phyloP scores from a whole-genome alignment of 2,113 vertebrate genomes.

The Brachypteracias leptosomus region DNA sequence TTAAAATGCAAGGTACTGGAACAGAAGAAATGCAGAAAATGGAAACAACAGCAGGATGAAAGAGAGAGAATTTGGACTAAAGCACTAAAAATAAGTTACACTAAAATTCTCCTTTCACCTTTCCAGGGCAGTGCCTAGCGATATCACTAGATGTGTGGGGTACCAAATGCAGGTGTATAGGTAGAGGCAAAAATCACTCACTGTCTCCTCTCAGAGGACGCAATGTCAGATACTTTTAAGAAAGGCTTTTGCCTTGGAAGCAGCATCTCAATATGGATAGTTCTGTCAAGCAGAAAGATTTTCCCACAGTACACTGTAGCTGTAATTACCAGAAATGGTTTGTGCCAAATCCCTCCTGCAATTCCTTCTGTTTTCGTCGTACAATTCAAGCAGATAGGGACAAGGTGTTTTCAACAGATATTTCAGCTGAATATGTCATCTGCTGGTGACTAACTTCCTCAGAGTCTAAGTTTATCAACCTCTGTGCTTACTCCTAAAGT shows the following conservation, averaged over 20 bases:
- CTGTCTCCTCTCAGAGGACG: neutral
- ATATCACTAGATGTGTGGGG: neutral
- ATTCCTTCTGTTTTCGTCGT: neutral
- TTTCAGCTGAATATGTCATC: neutral
- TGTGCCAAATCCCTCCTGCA: neutral
- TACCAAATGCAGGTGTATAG: neutral
- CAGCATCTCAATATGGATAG: neutral
- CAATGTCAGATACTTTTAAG: neutral
- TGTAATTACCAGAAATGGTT: neutral
- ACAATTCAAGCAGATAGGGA: neutral
- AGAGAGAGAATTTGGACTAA: neutral
- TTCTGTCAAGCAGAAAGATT: neutral
- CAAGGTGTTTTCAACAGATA: neutral
- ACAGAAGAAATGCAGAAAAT: neutral
- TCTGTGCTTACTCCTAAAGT: neutral
- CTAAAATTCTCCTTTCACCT: neutral
- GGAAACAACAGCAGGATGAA: neutral
- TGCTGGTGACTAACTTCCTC: neutral
- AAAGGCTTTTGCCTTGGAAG: neutral
- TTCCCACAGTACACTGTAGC: neutral
- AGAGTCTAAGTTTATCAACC: neutral
- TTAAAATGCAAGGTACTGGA: neutral
- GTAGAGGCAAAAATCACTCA: neutral
- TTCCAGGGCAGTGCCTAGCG: neutral
- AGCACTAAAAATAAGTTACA: neutral